These are phyloP conservation scores for Ectropis crepuscularia DNA, from an alignment of 2,888 invertebrate genomes.

Conservation along the genomic window DNA sequence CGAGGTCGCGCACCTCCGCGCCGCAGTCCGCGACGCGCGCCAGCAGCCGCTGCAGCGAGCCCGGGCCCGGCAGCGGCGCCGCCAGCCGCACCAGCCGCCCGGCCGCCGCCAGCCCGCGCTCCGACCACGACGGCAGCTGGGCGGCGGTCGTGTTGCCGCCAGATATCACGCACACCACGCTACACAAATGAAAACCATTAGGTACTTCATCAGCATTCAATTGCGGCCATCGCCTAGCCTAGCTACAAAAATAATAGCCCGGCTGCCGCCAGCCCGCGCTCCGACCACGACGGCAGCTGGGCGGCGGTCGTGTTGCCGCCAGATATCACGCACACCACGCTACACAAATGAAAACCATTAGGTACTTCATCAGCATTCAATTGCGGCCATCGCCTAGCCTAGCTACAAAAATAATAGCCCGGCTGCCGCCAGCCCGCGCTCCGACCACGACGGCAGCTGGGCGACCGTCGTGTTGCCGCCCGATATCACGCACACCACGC, in stretches of 20 bases:
- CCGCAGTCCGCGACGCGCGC: slow-evolving; percentile 87
- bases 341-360: slow-evolving; percentile 57
- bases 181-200: slow-evolving; percentile 57
- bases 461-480: slow-evolving; percentile 95
- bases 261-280: slow-evolving; percentile 93
- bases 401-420: slow-evolving; percentile 76
- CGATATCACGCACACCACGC: slow-evolving; percentile 91
- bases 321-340: slow-evolving; percentile 91
- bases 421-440: slow-evolving; percentile 93
- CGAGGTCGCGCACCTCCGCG: slow-evolving; percentile 94
- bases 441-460: slow-evolving; percentile 91
- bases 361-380: too few species aligned
- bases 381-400: too few species aligned
- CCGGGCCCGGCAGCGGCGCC: slow-evolving; percentile 88
- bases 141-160: slow-evolving; percentile 95
- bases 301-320: slow-evolving; percentile 95
- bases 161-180: slow-evolving; percentile 91
- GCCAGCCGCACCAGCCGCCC: slow-evolving; percentile 84
- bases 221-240: too few species aligned
- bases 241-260: slow-evolving; percentile 76
- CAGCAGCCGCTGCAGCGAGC: slow-evolving; percentile 92
- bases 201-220: too few species aligned
- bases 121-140: slow-evolving; percentile 91
- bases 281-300: slow-evolving; percentile 91
- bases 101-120: slow-evolving; percentile 93